phyloP scores from a whole-genome alignment of 2,888 invertebrate genomes.

The Ochlodes sylvanus region DNA sequence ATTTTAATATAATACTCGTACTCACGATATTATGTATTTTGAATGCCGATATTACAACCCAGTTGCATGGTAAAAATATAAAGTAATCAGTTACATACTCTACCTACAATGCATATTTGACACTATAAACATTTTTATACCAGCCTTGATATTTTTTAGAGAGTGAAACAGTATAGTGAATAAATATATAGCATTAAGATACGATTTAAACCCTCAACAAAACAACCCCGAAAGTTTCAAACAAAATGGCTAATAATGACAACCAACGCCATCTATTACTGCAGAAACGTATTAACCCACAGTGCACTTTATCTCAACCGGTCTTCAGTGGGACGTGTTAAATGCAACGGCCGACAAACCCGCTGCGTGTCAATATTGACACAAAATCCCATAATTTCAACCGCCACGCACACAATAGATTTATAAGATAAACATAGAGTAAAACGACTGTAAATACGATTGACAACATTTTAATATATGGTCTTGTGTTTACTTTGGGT shows the following conservation, averaged over 20 bases:
- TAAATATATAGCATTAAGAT: too few species aligned
- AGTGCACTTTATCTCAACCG: constrained; percentile 50
- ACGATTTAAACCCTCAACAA: too few species aligned
- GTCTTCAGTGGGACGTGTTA: constrained; percentile 77
- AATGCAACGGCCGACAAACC: constrained; percentile 78
- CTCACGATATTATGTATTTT: too few species aligned
- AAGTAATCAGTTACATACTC: too few species aligned
- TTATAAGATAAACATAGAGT: constrained; percentile 84
- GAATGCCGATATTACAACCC: too few species aligned
- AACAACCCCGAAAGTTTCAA: not conserved
- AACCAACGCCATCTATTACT: constrained; percentile 63
- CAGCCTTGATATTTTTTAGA: too few species aligned
- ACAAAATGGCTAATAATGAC: constrained; percentile 3
- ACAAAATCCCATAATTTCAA: constrained; percentile 82
- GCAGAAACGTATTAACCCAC: constrained; percentile 45
- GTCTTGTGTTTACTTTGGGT: constrained; percentile 78
- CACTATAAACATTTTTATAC: too few species aligned
- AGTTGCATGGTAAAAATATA: too few species aligned
- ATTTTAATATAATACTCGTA: too few species aligned
- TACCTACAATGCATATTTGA: too few species aligned
- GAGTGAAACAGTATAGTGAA: too few species aligned
- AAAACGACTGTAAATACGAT: constrained; percentile 84
- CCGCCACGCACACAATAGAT: constrained; percentile 83
- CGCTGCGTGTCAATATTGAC: constrained; percentile 79
- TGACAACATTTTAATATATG: constrained; percentile 85